Evolutionary conservation across 92 coral and sea anemone genomes (phyloP).

Genomic region (Epizoanthus illoricatus): DNA sequence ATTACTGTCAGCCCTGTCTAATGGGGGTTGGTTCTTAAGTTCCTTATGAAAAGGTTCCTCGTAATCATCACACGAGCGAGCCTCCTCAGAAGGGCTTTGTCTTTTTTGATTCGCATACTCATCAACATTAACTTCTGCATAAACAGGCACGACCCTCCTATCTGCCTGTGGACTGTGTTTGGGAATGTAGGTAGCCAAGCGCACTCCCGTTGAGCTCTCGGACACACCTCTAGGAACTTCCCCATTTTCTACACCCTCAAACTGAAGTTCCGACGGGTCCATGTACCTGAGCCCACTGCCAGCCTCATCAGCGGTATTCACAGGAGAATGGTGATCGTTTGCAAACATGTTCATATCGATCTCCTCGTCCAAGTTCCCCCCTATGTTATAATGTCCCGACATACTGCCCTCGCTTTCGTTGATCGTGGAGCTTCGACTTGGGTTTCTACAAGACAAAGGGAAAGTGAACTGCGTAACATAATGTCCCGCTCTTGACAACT

Average conservation of each 20-base stretch:
- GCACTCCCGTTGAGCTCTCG: conserved; percentile 22
- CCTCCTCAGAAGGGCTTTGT: neutral
- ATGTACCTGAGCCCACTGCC: neutral
- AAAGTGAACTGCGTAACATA: neutral
- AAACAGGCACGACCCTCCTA: neutral
- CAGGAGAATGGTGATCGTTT: conserved; percentile 48
- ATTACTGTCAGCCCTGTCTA: conserved; percentile 2
- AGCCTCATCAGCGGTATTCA: conserved; percentile 10
- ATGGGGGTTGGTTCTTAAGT: neutral
- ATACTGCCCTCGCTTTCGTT: conserved; percentile 61
- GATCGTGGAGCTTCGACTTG: conserved; percentile 12
- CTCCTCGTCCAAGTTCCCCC: conserved; percentile 56
- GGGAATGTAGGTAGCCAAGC: conserved; percentile 30
- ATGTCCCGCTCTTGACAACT: too few relatives aligned
- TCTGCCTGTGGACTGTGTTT: conserved; percentile 39
- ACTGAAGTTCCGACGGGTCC: conserved; percentile 37
- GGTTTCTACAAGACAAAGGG: neutral
- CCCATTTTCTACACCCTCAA: conserved; percentile 6
- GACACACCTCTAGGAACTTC: neutral
- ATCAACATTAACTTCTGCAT: neutral
- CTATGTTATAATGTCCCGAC: conserved; percentile 75
- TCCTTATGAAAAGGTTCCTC: neutral
- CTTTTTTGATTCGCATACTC: neutral
- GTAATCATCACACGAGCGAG: neutral
- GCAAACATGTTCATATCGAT: conserved; percentile 84